A percentile compares a stretch with the other conserved stretches of the same genome.
phyloP scores from a whole-genome alignment of 2,797 vertebrate genomes.

The Rhyacichthys aspro region DNA sequence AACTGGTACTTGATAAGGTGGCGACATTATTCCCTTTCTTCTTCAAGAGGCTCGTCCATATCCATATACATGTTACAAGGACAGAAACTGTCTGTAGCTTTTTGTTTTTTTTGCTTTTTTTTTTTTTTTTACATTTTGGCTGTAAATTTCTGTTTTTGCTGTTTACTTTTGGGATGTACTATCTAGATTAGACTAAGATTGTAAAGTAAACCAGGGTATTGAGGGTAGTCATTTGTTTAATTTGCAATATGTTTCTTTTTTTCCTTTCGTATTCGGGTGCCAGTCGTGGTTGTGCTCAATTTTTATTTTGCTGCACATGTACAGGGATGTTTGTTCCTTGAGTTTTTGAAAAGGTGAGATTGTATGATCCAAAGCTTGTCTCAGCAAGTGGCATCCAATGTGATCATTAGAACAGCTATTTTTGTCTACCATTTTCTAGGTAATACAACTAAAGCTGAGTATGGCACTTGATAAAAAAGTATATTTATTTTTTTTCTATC shows the following conservation, averaged over 20 bases:
- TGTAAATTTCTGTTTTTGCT: no score
- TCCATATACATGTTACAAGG: constrained; percentile 36
- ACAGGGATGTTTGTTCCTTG: constrained; percentile 9
- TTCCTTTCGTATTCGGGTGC: constrained; percentile 9
- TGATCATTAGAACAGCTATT: constrained; percentile 26
- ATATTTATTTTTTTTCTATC: constrained; percentile 20
- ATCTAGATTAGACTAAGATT: no score
- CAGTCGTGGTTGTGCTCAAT: constrained; percentile 3
- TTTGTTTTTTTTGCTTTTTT: background rate
- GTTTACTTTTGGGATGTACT: no score
- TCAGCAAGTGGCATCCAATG: constrained; percentile 30
- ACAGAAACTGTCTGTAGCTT: constrained; percentile 22
- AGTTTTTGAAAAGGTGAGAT: constrained; percentile 40
- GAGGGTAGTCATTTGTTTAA: no score
- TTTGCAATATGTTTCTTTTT: background rate
- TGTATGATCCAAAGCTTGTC: constrained; percentile 53
- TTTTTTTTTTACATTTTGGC: background rate
- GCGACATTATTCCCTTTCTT: constrained; percentile 1
- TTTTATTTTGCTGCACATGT: constrained; percentile 18
- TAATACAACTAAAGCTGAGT: background rate
- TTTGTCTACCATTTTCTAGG: constrained; percentile 20
- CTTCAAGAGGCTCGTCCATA: constrained; percentile 3
- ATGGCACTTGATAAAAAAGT: constrained; percentile 1
- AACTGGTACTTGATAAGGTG: constrained; percentile 12
- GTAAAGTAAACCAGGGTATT: no score